Conservation (phyloP, 1,140 invertebrate species). For the Heliconius melpomene region DNA sequence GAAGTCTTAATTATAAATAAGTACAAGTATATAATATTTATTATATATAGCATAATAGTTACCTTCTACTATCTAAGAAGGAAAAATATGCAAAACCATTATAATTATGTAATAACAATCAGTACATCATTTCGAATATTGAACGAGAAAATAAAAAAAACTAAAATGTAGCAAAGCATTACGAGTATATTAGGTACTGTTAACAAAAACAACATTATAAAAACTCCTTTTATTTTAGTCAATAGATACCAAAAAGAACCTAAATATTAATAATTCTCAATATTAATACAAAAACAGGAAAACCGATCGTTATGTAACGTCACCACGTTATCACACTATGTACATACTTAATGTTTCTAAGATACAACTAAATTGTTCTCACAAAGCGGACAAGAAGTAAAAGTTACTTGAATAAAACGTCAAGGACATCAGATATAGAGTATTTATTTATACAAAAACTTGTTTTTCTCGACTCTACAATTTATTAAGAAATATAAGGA, state of each 20-base stretch:
- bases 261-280: neutral
- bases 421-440: constrained; percentile 31
- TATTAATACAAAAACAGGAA: neutral
- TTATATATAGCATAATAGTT: neutral
- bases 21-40: too few relatives aligned
- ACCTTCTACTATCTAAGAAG: neutral
- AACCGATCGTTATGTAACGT: neutral
- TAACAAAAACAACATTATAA: neutral
- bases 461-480: constrained; percentile 15
- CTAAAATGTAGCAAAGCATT: neutral
- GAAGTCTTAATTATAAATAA: too few relatives aligned
- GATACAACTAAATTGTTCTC: neutral
- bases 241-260: neutral
- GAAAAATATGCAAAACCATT: neutral
- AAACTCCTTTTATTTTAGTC: neutral
- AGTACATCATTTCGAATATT: neutral
- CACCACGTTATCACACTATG: neutral
- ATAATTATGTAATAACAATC: neutral
- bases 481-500: constrained; percentile 16
- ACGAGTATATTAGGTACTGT: neutral
- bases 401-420: constrained; percentile 25
- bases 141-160: neutral
- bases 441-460: constrained; percentile 24
- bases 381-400: constrained; percentile 28
- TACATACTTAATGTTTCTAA: neutral